phyloP scores from a whole-genome alignment of 2,113 vertebrate species.

The Nycticryphes semicollaris region DNA sequence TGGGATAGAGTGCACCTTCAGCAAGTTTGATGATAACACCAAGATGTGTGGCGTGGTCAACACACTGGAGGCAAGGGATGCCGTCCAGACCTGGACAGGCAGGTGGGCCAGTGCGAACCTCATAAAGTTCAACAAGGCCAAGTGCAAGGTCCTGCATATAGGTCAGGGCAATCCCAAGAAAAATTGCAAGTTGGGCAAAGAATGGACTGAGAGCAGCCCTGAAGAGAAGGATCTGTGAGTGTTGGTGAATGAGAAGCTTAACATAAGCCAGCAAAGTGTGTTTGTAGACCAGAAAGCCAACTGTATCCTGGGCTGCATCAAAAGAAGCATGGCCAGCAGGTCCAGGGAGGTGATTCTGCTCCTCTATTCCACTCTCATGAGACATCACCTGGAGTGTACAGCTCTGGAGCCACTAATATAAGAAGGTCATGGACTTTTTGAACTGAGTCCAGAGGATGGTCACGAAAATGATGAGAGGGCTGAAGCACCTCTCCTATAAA shows the following conservation, averaged over 20 bases:
- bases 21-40: neutral
- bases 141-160: neutral
- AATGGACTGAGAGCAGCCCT: too few species aligned
- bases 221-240: too few species aligned
- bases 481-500: neutral
- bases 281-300: too few species aligned
- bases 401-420: neutral
- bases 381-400: neutral
- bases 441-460: neutral
- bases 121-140: neutral
- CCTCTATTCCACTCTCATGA: too few species aligned
- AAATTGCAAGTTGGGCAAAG: too few species aligned
- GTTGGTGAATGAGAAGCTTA: too few species aligned
- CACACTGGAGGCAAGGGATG: neutral
- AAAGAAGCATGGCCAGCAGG: too few species aligned
- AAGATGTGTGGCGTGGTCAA: neutral
- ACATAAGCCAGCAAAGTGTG: too few species aligned
- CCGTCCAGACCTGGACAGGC: neutral
- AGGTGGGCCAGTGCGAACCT: neutral
- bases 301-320: too few species aligned
- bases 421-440: neutral
- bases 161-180: too few species aligned
- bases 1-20: too few species aligned
- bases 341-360: too few species aligned
- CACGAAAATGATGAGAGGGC: neutral